A percentile compares a stretch with the other conserved stretches of the same genome.
Evolutionary conservation across 1,140 invertebrate species (phyloP).

Genomic region (Drosophila insularis): DNA sequence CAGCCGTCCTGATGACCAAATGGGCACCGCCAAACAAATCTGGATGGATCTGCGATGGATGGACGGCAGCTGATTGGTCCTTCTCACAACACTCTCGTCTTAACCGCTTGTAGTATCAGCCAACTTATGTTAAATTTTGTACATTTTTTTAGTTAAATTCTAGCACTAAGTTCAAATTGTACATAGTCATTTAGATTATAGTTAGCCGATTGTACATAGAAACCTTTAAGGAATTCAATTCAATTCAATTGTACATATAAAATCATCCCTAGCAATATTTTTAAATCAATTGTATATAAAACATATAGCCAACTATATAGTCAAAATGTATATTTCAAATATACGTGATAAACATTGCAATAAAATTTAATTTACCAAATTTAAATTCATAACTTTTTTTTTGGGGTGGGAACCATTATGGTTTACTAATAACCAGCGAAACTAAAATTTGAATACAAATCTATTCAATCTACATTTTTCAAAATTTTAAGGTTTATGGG

Average conservation of each 20-base stretch:
- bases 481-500: too few relatives aligned
- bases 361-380: slow-evolving; percentile 61
- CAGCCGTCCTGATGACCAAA: slow-evolving; percentile 11
- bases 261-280: slow-evolving; percentile 7
- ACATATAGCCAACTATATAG: slow-evolving; percentile 45
- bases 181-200: slow-evolving; percentile 40
- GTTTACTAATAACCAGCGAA: too few relatives aligned
- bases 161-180: slow-evolving; percentile 35
- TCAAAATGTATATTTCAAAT: slow-evolving; percentile 58
- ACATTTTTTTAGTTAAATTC: slow-evolving; percentile 40
- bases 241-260: slow-evolving; percentile 47
- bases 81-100: neutral
- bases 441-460: too few relatives aligned
- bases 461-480: too few relatives aligned
- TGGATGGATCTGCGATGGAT: neutral
- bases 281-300: slow-evolving; percentile 44
- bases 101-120: slow-evolving; percentile 43
- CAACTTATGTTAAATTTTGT: slow-evolving; percentile 35
- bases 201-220: slow-evolving; percentile 39
- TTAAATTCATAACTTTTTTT: neutral
- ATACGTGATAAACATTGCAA: slow-evolving; percentile 65
- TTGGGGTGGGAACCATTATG: too few relatives aligned
- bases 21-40: slow-evolving; percentile 6
- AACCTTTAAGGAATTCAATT: slow-evolving; percentile 8
- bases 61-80: neutral